Conservation (phyloP, 1,140 invertebrate genomes). For the Drusus annulatus region DNA sequence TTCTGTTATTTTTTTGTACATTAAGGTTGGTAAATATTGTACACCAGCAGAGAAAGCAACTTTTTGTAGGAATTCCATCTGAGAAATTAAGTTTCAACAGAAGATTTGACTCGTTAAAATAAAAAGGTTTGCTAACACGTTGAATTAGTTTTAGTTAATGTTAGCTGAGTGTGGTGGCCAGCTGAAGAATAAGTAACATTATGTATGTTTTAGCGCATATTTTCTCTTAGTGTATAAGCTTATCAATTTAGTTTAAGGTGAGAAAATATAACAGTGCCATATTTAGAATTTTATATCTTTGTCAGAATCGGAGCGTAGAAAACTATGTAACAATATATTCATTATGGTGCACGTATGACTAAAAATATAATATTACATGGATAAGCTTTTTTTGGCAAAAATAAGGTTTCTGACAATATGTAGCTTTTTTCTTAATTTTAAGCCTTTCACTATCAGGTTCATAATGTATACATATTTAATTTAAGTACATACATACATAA, state of each 20-base stretch:
- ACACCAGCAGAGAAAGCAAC: too few relatives aligned
- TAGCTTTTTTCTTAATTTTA: constrained; percentile 11
- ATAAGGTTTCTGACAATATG: constrained; percentile 41
- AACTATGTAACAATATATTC: constrained; percentile 52
- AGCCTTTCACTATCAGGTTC: neutral
- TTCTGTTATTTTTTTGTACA: too few relatives aligned
- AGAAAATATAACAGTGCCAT: constrained; percentile 42
- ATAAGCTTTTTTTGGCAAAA: constrained; percentile 46
- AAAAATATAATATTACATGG: constrained; percentile 48
- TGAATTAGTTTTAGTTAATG: too few relatives aligned
- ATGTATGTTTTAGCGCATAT: neutral
- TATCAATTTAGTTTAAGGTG: constrained; percentile 29
- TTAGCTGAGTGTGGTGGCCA: too few relatives aligned
- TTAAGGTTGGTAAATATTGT: too few relatives aligned
- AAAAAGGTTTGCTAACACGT: too few relatives aligned
- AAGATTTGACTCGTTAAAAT: too few relatives aligned
- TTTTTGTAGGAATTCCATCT: too few relatives aligned
- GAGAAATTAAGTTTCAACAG: too few relatives aligned
- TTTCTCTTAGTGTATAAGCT: constrained; percentile 27
- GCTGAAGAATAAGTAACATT: too few relatives aligned
- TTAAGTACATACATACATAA: neutral
- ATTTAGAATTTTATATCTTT: constrained; percentile 29
- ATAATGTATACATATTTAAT: constrained; percentile 1
- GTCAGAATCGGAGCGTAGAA: constrained; percentile 46
- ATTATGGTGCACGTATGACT: constrained; percentile 40